Percentiles rank a stretch among this genome's conserved stretches.
Conservation (phyloP, 2,888 invertebrate genomes). For the Microctonus brassicae region DNA sequence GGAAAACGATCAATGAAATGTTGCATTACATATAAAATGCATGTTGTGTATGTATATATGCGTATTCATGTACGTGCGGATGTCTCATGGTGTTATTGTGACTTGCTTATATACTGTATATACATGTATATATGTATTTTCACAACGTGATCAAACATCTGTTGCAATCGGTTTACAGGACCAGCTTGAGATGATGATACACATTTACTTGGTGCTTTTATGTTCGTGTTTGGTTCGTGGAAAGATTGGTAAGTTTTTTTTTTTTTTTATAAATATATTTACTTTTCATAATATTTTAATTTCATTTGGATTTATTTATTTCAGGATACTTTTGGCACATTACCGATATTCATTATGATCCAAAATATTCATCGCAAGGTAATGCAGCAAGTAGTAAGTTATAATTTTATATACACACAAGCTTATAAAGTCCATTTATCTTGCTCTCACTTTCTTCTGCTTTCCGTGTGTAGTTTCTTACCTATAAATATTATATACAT, state of each 20-base stretch:
- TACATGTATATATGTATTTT: no score
- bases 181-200: slow-evolving; percentile 63
- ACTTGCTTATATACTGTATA: background rate
- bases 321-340: slow-evolving; percentile 97
- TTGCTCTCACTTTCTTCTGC: background rate
- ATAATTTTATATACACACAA: background rate
- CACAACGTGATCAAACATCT: slow-evolving; percentile 18
- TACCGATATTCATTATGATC: slow-evolving; percentile 92
- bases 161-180: slow-evolving; percentile 27
- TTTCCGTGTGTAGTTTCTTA: background rate
- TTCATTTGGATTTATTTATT: slow-evolving; percentile 67
- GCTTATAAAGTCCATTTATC: background rate
- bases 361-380: slow-evolving; percentile 83
- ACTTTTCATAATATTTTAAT: background rate
- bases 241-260: slow-evolving; percentile 56
- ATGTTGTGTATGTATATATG: no score
- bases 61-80: no score
- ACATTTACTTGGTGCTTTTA: slow-evolving; percentile 63
- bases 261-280: background rate
- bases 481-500: slow-evolving; percentile 2
- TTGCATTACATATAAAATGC: background rate
- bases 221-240: slow-evolving; percentile 65
- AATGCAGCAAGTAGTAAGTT: slow-evolving; percentile 83
- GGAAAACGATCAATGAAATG: slow-evolving; percentile 22
- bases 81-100: no score